phyloP scores from a whole-genome alignment of 2,113 vertebrate species.

The Pelusios castaneus region DNA sequence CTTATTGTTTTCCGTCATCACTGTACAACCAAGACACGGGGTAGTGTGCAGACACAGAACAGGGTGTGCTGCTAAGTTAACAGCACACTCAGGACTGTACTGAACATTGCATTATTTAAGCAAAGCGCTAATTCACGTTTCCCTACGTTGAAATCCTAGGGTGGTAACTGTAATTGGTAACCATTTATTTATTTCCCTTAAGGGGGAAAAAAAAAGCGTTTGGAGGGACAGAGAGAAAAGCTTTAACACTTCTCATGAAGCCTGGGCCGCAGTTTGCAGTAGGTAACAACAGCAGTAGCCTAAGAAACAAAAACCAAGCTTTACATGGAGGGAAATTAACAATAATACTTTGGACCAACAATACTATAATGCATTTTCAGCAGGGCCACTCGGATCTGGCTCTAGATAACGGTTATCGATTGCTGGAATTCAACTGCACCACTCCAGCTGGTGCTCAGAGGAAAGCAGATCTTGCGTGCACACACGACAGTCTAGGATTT shows the following conservation, averaged over 20 bases:
- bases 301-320: neutral
- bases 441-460: neutral
- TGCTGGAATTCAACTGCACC: neutral
- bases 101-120: neutral
- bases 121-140: neutral
- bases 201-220: neutral
- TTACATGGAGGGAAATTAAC: neutral
- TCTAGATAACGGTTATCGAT: neutral
- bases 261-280: neutral
- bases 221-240: slow-evolving; percentile 49
- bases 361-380: neutral
- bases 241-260: neutral
- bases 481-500: neutral
- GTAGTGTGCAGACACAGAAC: neutral
- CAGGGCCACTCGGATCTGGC: neutral
- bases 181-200: slow-evolving; percentile 14
- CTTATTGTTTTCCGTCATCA: neutral
- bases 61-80: neutral
- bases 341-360: neutral
- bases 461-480: neutral
- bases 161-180: neutral
- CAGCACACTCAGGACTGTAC: slow-evolving; percentile 45
- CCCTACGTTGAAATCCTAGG: slow-evolving; percentile 7
- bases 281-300: neutral
- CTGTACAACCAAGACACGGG: neutral